Base-by-base conservation (phyloP, 2,113 vertebrate genomes). In the Pipra filicauda region DNA sequence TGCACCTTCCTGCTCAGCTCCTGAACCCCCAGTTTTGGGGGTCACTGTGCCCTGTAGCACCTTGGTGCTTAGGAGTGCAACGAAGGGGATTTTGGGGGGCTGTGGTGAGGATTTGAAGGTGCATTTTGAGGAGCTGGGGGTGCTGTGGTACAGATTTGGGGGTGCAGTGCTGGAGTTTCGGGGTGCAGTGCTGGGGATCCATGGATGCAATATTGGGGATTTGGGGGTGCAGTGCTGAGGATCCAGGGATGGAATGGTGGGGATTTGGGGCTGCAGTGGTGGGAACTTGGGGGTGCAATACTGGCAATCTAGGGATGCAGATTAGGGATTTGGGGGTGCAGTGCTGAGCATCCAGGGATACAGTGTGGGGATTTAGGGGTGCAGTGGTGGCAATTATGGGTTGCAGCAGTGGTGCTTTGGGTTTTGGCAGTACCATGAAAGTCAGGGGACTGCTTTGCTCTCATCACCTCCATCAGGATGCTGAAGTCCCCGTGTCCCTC, bases 401-500 rank as follows among this genome's bases (percentile, higher is more conserved):
- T 46, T 46, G 57, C 48, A 41, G 37, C 5, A 2, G 23, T 3
- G 23, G 0, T 14, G 9, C 39, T 70, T 76, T 12, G 26, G 3
- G 23, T 57, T 87, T 73, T 33, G 41, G 55, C 55, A 49, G 64
- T 39, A 18, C 41, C 30, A 0, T 0, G 0, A 0, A 0, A 15
- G 8, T 11, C 35, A 14, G 54, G 30, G 51, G 21, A 6, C 10
- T 26, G 7, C 1, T 0, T 8, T 28, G 9, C 18, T 83, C n/a
- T 9, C 24, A 12, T 48, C 39, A 15, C 39, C 69, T 85, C 41
- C 24, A 6, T 30, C 21, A 35, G 58, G 64, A 14, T 2, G 1
- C n/a, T 6, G 43, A 58, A 27, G 6, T 13, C 33, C 11, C 48
- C 0, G 33, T 51, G 23, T 41, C 11, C 17, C n/a, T 35, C 3